A percentile compares a stretch with the other conserved stretches of the same genome.
These are phyloP conservation scores for Danionella cerebrum DNA, from an alignment of 2,113 vertebrate genomes.

Conservation along the genomic window DNA sequence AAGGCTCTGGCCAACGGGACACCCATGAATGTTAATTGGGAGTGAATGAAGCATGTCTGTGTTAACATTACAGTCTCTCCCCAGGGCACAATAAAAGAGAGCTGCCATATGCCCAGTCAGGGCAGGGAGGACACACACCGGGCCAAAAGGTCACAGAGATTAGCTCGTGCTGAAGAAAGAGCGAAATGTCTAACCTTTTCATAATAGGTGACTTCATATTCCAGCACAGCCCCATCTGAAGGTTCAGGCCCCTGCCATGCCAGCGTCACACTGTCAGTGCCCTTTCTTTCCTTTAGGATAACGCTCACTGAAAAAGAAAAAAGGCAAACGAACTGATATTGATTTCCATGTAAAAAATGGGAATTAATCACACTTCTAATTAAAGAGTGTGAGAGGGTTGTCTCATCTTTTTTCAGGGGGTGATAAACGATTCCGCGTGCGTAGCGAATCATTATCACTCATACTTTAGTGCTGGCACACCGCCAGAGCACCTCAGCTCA, in stretches of 20 bases:
- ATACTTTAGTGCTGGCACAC: constrained; percentile 3
- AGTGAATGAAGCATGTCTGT: neutral
- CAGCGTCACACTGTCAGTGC: constrained; percentile 50
- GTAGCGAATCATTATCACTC: constrained; percentile 30
- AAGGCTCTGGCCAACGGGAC: neutral
- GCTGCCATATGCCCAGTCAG: constrained; percentile 31
- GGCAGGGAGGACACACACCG: neutral
- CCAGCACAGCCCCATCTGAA: constrained; percentile 42
- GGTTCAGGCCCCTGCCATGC: constrained; percentile 50
- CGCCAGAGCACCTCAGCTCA: constrained; percentile 12
- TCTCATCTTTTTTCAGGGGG: constrained; percentile 6
- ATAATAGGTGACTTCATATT: constrained; percentile 57
- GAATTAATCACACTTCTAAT: constrained; percentile 41
- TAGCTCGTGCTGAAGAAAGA: neutral
- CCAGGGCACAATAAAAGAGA: constrained; percentile 31
- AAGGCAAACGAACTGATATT: constrained; percentile 30
- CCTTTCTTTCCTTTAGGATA: constrained; percentile 50
- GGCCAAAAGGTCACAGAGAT: constrained; percentile 9
- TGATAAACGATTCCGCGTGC: constrained; percentile 36
- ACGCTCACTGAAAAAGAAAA: constrained; percentile 44
- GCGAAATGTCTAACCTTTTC: constrained; percentile 48
- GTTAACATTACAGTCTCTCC: constrained; percentile 26
- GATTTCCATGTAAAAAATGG: constrained; percentile 27
- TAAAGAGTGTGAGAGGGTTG: constrained; percentile 31
- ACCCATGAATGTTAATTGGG: constrained; percentile 26